These are phyloP conservation scores for Platichthys stellatus DNA, from an alignment of 2,113 vertebrate species.

Conservation along the genomic window DNA sequence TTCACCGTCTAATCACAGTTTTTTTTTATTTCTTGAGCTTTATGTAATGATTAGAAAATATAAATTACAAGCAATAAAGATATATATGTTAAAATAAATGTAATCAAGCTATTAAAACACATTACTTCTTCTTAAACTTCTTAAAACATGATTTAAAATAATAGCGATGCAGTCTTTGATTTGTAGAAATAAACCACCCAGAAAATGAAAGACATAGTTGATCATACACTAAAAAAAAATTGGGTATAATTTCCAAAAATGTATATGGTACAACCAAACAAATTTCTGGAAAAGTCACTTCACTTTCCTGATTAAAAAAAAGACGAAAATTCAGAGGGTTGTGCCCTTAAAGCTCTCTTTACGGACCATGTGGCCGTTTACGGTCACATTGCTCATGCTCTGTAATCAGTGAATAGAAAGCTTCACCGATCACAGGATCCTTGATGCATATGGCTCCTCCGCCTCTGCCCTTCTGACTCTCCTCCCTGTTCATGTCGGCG, in stretches of 20 bases:
- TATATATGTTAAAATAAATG: too few relatives aligned
- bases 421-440: neutral
- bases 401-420: neutral
- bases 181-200: neutral
- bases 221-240: neutral
- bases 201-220: neutral
- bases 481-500: constrained; percentile 70
- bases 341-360: constrained; percentile 23
- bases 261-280: too few relatives aligned
- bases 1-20: too few relatives aligned
- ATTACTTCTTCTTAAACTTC: neutral
- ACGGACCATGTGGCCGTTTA: accelerated
- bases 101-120: too few relatives aligned
- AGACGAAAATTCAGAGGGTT: neutral
- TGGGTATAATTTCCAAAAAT: too few relatives aligned
- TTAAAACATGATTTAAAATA: neutral
- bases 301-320: too few relatives aligned
- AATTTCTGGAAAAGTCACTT: too few relatives aligned
- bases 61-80: too few relatives aligned
- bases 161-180: neutral
- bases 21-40: too few relatives aligned
- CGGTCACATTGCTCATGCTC: neutral
- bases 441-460: constrained; percentile 68
- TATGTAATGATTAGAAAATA: too few relatives aligned
- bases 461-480: constrained; percentile 60